phyloP scores from a whole-genome alignment of 1,140 invertebrate genomes.

The Ceratina calcarata region DNA sequence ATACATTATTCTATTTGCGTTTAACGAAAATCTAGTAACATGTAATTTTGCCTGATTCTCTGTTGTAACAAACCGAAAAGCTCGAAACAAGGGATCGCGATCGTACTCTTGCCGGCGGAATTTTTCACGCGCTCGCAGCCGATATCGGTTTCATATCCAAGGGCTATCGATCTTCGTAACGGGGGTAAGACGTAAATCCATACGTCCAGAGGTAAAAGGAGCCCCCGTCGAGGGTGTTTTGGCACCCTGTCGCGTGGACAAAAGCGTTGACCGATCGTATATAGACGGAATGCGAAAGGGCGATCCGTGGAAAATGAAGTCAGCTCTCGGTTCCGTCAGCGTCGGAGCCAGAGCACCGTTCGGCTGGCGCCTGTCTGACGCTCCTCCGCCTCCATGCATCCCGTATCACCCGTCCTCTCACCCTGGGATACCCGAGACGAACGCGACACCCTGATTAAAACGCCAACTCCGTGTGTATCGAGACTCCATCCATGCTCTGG shows the following conservation, averaged over 20 bases:
- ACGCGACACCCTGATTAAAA: constrained; percentile 74
- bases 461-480: constrained; percentile 63
- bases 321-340: constrained; percentile 57
- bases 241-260: constrained; percentile 62
- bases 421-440: constrained; percentile 64
- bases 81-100: not conserved
- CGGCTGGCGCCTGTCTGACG: constrained; percentile 72
- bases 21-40: not conserved
- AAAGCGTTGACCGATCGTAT: constrained; percentile 58
- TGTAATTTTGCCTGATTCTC: too few species aligned
- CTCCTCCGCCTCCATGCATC: constrained; percentile 46
- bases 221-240: constrained; percentile 49
- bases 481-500: constrained; percentile 45
- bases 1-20: too few species aligned
- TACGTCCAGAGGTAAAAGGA: constrained; percentile 11
- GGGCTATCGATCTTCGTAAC: constrained; percentile 47
- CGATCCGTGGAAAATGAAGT: constrained; percentile 68
- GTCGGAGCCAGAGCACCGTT: constrained; percentile 56
- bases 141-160: constrained; percentile 31
- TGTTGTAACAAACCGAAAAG: not conserved
- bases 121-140: not conserved
- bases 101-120: not conserved
- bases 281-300: constrained; percentile 56
- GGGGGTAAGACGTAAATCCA: constrained; percentile 34
- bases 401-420: constrained; percentile 31